Evolutionary conservation across 2,888 invertebrate genomes (phyloP).

Genomic region (Ochropacha duplaris): DNA sequence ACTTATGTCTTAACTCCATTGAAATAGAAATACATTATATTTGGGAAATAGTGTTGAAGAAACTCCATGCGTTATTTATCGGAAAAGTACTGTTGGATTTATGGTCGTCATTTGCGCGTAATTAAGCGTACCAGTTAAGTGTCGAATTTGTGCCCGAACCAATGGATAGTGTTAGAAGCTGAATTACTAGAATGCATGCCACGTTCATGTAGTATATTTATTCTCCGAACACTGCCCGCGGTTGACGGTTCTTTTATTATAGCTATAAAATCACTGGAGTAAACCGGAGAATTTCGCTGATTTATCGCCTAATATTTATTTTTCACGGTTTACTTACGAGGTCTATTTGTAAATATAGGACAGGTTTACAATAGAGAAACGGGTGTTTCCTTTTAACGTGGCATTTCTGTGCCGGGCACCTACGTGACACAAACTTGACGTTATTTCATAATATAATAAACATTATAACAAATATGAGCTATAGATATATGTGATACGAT

Average conservation of each 20-base stretch:
- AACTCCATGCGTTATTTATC: slow-evolving; percentile 14
- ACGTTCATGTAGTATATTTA: slow-evolving; percentile 63
- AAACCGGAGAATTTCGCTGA: slow-evolving; percentile 73
- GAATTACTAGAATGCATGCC: slow-evolving; percentile 65
- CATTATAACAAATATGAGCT: slow-evolving; percentile 41
- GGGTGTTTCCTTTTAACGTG: slow-evolving; percentile 44
- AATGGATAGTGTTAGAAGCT: slow-evolving; percentile 53
- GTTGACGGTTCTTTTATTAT: slow-evolving; percentile 81
- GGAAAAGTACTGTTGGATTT: slow-evolving; percentile 33
- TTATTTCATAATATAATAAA: slow-evolving; percentile 28
- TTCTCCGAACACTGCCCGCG: slow-evolving; percentile 64
- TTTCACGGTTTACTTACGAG: slow-evolving; percentile 69
- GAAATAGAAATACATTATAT: background rate
- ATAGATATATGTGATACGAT: slow-evolving; percentile 31
- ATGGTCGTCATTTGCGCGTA: slow-evolving; percentile 53
- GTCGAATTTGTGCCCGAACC: slow-evolving; percentile 61
- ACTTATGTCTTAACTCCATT: no score
- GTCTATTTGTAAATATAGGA: slow-evolving; percentile 61
- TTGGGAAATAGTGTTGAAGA: slow-evolving; percentile 12
- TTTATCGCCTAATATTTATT: slow-evolving; percentile 78
- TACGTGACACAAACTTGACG: slow-evolving; percentile 19
- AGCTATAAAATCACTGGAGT: slow-evolving; percentile 71
- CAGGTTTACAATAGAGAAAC: slow-evolving; percentile 53
- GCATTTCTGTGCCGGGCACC: slow-evolving; percentile 35
- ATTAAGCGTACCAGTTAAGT: slow-evolving; percentile 45